Evolutionary conservation across 2,888 invertebrate genomes (phyloP).

Genomic region (Tromatobia lineatoria): DNA sequence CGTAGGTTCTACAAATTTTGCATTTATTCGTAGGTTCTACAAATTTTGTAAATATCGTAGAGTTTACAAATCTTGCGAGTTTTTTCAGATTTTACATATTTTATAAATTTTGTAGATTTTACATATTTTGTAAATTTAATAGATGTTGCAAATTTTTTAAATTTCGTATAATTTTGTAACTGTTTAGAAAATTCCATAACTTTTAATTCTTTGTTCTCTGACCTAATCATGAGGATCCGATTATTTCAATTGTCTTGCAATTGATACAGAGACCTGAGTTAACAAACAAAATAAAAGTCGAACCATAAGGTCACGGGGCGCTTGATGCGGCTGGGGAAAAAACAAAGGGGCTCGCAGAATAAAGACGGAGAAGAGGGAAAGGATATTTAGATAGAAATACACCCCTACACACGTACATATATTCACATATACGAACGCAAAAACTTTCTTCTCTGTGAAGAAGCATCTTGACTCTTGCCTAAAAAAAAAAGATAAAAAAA

Average conservation of each 20-base stretch:
- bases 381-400: conserved; percentile 15
- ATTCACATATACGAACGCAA: neutral
- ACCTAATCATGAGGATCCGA: too few species aligned
- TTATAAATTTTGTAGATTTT: conserved; percentile 75
- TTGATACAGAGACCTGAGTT: conserved; percentile 73
- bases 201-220: too few species aligned
- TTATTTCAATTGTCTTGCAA: conserved; percentile 17
- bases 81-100: too few species aligned
- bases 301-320: conserved; percentile 54
- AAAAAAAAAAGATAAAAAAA: neutral
- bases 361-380: conserved; percentile 53
- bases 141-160: too few species aligned
- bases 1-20: too few species aligned
- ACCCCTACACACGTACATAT: neutral
- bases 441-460: conserved; percentile 34
- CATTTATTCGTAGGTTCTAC: too few species aligned
- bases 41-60: too few species aligned
- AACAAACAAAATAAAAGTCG: conserved; percentile 73
- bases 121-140: too few species aligned
- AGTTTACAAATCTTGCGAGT: too few species aligned
- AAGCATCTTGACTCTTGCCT: conserved; percentile 25
- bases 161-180: too few species aligned
- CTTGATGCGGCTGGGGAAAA: conserved; percentile 43
- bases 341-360: conserved; percentile 33
- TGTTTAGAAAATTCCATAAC: too few species aligned